Base-by-base conservation (phyloP, 2,888 invertebrate genomes). In the Nomada ferruginata region DNA sequence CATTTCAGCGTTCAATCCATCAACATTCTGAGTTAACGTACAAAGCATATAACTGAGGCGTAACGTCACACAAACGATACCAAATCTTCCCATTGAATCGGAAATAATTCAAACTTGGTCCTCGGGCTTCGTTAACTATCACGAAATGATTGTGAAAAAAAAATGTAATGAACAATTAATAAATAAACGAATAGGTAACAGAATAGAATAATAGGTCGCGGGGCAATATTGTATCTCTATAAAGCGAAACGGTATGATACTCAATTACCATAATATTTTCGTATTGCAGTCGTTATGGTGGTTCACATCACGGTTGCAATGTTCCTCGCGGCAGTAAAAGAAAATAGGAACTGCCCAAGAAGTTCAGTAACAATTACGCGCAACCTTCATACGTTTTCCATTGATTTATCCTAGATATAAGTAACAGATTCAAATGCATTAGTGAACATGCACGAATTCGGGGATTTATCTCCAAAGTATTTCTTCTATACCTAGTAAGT, bases 101-200 rank as follows among this genome's bases (percentile, higher is more conserved):
- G 65, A 76, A 79, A 59, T 76, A 76, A 84, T 57, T 83, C 53
- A 66, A 79, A 79, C 75, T 82, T 84, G 83, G 83, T 83, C 83
- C 83, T 75, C 73, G 65, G 57, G 53, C 50, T 68, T 66, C 55
- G 60, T 70, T 55, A 84, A 75, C 63, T 75, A 63, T 52, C 65
- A 65, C 42, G 47, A 75, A 71, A 36, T 53, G 61, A 63, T 52
- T 55, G 23, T 44, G 50, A 59, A 44, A 71, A 52, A 73, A 18
- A 59, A 47, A 15, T 53, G 53, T 72, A 70, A 73, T 55, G 36
- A 79, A 60, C 72, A 82, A 79, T 72, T 52, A 83, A 84, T 84
- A 84, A 84, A 84, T 84, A 82, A 84, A 82, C 55, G 50, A 69
- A 76, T 57, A 50, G 52, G 44, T 57, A 84, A 83, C 63, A 60